Evolutionary conservation across 2,113 vertebrate genomes (phyloP), one percentile per base, ranked within the genome.

Genomic region (Clinocottus analis): DNA sequence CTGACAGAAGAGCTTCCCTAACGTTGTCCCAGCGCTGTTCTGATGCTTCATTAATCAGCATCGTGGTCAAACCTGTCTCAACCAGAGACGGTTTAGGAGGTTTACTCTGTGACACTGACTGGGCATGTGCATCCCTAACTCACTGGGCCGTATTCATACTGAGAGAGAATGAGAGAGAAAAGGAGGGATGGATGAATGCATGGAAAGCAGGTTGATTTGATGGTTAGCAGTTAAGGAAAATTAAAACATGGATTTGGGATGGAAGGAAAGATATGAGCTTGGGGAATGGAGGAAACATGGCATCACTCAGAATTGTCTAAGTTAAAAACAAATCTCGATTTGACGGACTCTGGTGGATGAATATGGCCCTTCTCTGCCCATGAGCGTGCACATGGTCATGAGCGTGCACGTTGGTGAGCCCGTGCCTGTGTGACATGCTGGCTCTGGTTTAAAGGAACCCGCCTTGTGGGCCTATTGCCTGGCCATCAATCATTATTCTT

Each of bases 401-500:
- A 91, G 85, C 64, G 87, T 93, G 93, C 89, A 90, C 88, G 87
- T 85, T 85, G 79, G 88, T 87, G 83, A 91, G 87, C 85, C 86
- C 86, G 92, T 94, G 90, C 92, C 75, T 96, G 95, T 96, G 95
- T 93, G 94, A 91, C 91, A 90, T 95, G 94, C 93, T 95, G 95
- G 95, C 96, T 96, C 89, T 91, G 78, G 86, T 95, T 93, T 92
- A 87, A 90, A 95, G 86, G 84, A 91, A 79, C 69, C 76, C 85
- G 90, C 82, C 60, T 69, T 0, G 25, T 91, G 87, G 89, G 83
- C 79, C 83, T 84, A 76, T 91, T 78, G 87, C 90, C 80, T 92
- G 87, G 86, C 69, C 78, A 87, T 90, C 80, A 80, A 60, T 76
- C 86, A 83, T 89, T 67, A 66, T 68, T 72, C 60, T 80, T 79